Evolutionary conservation across 2,113 vertebrate species (phyloP).

Genomic region (Tachuris rubrigastra): DNA sequence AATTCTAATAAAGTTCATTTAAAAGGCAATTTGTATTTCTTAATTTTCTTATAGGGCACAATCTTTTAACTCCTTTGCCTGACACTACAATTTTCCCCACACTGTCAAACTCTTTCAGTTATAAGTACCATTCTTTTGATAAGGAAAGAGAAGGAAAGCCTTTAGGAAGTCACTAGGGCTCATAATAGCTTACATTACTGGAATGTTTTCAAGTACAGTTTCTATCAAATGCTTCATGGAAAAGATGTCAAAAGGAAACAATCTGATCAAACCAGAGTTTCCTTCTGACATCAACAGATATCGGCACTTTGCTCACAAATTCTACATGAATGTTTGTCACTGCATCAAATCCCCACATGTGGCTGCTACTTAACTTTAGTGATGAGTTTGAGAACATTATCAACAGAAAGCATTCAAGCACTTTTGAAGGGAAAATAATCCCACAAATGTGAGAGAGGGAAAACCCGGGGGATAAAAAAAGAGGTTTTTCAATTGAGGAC

Average conservation of each 20-base stretch:
- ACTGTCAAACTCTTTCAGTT: background rate
- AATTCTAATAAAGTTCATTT: background rate
- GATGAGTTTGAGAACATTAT: background rate
- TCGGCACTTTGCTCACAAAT: background rate
- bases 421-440: background rate
- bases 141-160: background rate
- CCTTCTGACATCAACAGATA: background rate
- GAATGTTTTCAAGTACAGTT: background rate
- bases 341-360: background rate
- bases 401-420: background rate
- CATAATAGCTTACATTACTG: background rate
- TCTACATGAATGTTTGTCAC: background rate
- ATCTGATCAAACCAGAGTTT: background rate
- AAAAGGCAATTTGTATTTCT: background rate
- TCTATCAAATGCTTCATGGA: rapidly evolving
- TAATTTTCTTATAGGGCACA: background rate
- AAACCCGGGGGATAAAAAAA: rapidly evolving
- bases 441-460: background rate
- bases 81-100: background rate
- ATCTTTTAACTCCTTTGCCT: background rate
- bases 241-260: background rate
- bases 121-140: background rate
- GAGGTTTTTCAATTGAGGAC: background rate
- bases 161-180: background rate
- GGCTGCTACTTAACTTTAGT: background rate